Percentiles rank a stretch among this genome's conserved stretches.
These are phyloP conservation scores for Meiosimyza platycephala DNA, from an alignment of 2,888 invertebrate species.

Conservation along the genomic window DNA sequence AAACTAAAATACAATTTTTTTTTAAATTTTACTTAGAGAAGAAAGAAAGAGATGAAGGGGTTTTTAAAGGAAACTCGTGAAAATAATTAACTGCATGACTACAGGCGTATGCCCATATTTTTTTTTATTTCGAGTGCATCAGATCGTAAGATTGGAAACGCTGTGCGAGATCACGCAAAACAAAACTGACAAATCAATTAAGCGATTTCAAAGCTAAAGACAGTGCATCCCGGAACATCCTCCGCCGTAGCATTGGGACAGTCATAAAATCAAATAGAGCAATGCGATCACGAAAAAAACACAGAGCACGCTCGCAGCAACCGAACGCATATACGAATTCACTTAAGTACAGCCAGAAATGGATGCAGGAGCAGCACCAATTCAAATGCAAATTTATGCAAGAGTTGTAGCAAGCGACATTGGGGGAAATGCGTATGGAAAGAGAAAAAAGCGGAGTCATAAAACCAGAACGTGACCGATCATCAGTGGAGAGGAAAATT, in stretches of 20 bases:
- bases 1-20: no score
- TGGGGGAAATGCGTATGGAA: neutral
- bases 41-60: no score
- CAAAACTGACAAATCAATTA: slow-evolving; percentile 33
- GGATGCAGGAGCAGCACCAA: neutral
- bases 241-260: neutral
- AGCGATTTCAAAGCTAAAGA: slow-evolving; percentile 21
- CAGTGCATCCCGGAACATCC: neutral
- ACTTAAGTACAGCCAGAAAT: neutral
- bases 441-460: neutral
- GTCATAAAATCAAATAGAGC: neutral
- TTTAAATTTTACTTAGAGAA: no score
- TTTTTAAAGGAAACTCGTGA: neutral
- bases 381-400: slow-evolving; percentile 23
- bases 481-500: slow-evolving; percentile 28
- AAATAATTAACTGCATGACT: slow-evolving; percentile 24
- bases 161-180: slow-evolving; percentile 12
- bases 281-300: neutral
- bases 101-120: neutral
- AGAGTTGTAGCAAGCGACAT: neutral
- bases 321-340: neutral
- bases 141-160: slow-evolving; percentile 24
- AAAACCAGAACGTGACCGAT: neutral
- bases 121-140: neutral
- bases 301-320: neutral